Conservation (phyloP, 2,888 invertebrate genomes). For the Caenorhabditis macrosperma region DNA sequence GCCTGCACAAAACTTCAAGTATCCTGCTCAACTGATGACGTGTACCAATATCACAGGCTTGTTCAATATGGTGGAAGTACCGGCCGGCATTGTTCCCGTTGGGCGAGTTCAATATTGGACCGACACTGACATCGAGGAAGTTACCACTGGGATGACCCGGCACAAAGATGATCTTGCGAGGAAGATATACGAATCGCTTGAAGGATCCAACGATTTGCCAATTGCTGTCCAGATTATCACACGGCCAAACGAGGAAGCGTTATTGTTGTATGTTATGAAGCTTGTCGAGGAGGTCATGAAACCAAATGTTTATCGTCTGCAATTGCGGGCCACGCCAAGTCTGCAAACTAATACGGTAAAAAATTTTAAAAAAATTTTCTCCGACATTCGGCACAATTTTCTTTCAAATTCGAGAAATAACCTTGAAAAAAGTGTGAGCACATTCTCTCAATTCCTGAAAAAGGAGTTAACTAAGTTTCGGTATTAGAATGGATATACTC, state of each 20-base stretch:
- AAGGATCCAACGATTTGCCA: constrained; percentile 69
- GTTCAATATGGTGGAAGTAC: constrained; percentile 81
- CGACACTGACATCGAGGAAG: constrained; percentile 60
- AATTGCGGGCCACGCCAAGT: too few species aligned
- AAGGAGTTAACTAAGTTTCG: too few species aligned
- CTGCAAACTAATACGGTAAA: too few species aligned
- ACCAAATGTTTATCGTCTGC: too few species aligned
- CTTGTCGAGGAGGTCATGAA: constrained; percentile 51
- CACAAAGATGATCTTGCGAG: constrained; percentile 12
- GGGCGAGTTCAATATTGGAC: constrained; percentile 77
- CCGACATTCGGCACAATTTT: too few species aligned
- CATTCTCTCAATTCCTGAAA: too few species aligned
- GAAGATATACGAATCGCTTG: too few species aligned
- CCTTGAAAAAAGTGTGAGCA: too few species aligned
- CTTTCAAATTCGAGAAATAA: too few species aligned
- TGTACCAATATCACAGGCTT: constrained; percentile 76
- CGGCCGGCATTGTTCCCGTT: constrained; percentile 80
- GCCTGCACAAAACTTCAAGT: constrained; percentile 73
- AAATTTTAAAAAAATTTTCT: too few species aligned
- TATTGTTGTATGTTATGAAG: constrained; percentile 72
- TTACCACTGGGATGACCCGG: constrained; percentile 58
- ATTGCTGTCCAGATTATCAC: constrained; percentile 72
- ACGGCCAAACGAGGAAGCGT: constrained; percentile 72
- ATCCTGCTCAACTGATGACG: constrained; percentile 68
- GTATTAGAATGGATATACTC: too few species aligned